A percentile compares a stretch with the other conserved stretches of the same genome.
Conservation (phyloP, 2,888 invertebrate genomes). For the Mystacides longicornis region DNA sequence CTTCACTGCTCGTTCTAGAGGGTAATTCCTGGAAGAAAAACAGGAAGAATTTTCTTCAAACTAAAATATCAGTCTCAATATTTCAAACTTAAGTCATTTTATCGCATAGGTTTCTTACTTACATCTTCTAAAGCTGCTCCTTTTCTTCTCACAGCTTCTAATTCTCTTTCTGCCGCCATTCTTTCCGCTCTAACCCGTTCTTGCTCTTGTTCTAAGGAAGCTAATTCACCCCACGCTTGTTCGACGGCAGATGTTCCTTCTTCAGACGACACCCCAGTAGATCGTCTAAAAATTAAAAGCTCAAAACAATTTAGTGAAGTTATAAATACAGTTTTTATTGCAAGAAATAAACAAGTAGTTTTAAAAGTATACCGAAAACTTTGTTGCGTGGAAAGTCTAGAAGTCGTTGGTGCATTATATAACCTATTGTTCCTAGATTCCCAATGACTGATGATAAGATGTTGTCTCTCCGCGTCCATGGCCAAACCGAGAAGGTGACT, state of each 20-base stretch:
- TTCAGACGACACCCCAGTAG: constrained; percentile 29
- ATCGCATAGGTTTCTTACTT: too few relatives aligned
- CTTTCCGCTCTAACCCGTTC: constrained; percentile 71
- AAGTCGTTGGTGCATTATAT: constrained; percentile 54
- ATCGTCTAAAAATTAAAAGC: constrained; percentile 6
- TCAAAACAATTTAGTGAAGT: background rate
- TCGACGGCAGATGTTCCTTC: constrained; percentile 64
- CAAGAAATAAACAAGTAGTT: background rate
- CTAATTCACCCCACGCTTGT: constrained; percentile 77
- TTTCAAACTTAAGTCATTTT: too few relatives aligned
- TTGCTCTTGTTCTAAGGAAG: constrained; percentile 79
- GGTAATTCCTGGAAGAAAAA: constrained; percentile 62
- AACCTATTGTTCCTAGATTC: constrained; percentile 74
- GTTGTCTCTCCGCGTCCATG: constrained; percentile 82
- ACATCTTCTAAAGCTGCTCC: constrained; percentile 82
- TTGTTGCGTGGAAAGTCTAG: constrained; percentile 54
- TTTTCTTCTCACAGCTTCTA: constrained; percentile 70
- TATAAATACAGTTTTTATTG: background rate
- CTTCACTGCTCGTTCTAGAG: constrained; percentile 74
- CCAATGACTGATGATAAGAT: constrained; percentile 84
- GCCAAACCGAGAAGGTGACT: constrained; percentile 73
- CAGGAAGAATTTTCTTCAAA: background rate
- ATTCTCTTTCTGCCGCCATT: constrained; percentile 69
- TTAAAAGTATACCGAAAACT: constrained; percentile 44
- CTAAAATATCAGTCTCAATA: too few relatives aligned